Evolutionary conservation across 2,888 invertebrate genomes (phyloP).

Genomic region (Choreutis nemorana): DNA sequence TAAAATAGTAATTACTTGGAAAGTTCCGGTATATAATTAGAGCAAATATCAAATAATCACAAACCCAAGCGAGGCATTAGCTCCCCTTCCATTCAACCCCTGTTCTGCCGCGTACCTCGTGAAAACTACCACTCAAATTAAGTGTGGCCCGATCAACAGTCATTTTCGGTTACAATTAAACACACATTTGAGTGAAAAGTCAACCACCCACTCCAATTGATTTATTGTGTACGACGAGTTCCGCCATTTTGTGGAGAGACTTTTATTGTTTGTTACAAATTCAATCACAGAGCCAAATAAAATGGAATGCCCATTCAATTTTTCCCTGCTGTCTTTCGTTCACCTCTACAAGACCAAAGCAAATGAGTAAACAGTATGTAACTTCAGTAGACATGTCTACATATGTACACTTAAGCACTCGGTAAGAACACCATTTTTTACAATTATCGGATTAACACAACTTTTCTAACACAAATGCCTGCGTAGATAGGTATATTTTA

Average conservation of each 20-base stretch:
- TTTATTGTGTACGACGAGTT: constrained; percentile 60
- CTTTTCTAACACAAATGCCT: too few relatives aligned
- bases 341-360: too few relatives aligned
- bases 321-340: too few relatives aligned
- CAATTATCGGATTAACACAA: too few relatives aligned
- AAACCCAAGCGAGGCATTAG: constrained; percentile 49
- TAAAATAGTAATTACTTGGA: constrained; percentile 29
- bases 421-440: too few relatives aligned
- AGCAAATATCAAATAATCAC: constrained; percentile 49
- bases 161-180: constrained; percentile 68
- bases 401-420: too few relatives aligned
- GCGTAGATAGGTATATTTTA: too few relatives aligned
- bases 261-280: constrained; percentile 28
- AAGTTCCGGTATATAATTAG: constrained; percentile 41
- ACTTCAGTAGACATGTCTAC: too few relatives aligned
- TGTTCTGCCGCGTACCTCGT: too few relatives aligned
- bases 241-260: constrained; percentile 56
- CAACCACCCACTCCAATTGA: constrained; percentile 68
- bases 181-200: constrained; percentile 67
- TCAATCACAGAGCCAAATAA: constrained; percentile 14
- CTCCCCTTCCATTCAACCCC: constrained; percentile 35
- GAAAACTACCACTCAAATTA: constrained; percentile 65
- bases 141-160: constrained; percentile 66
- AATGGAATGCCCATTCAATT: too few relatives aligned
- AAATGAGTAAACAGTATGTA: too few relatives aligned